These are phyloP conservation scores for Eristalis pertinax DNA, from an alignment of 2,888 invertebrate genomes.

Conservation along the genomic window DNA sequence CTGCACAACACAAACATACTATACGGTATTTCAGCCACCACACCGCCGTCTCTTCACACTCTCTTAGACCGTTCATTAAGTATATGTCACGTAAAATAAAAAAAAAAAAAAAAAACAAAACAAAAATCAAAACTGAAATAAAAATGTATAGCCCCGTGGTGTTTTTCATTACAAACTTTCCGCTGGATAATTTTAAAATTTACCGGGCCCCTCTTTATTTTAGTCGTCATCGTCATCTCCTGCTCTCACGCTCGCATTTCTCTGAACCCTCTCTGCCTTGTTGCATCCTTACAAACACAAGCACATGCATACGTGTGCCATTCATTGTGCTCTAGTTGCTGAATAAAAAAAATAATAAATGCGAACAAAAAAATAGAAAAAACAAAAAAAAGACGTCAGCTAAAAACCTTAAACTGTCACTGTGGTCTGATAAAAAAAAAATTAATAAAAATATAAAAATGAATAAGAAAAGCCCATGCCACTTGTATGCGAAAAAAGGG, in stretches of 20 bases:
- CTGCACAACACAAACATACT: neutral
- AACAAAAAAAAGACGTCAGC: neutral
- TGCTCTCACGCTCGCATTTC: neutral
- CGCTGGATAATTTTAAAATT: slow-evolving; percentile 41
- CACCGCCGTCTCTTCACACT: neutral
- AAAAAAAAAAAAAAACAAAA: slow-evolving; percentile 25
- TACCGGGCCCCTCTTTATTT: slow-evolving; percentile 43
- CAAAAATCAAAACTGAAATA: neutral
- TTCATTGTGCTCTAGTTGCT: slow-evolving; percentile 52
- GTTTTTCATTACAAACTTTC: slow-evolving; percentile 66
- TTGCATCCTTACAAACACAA: slow-evolving; percentile 41
- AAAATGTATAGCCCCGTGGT: slow-evolving; percentile 30
- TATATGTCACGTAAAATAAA: slow-evolving; percentile 51
- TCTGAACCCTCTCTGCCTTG: slow-evolving; percentile 4
- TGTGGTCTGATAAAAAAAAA: slow-evolving; percentile 51
- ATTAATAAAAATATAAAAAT: slow-evolving; percentile 8
- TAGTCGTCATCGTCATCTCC: neutral
- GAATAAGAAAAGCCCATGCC: slow-evolving; percentile 30
- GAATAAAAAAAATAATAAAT: slow-evolving; percentile 12
- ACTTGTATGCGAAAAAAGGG: slow-evolving; percentile 18
- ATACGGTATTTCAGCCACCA: neutral
- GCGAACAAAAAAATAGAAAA: slow-evolving; percentile 5
- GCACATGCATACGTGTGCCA: slow-evolving; percentile 11
- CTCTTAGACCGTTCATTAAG: slow-evolving; percentile 48
- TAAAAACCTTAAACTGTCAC: slow-evolving; percentile 57